Percentiles rank a stretch among this genome's conserved stretches.
Conservation (phyloP, 2,797 vertebrate genomes). For the Enteromius trimaculatus region DNA sequence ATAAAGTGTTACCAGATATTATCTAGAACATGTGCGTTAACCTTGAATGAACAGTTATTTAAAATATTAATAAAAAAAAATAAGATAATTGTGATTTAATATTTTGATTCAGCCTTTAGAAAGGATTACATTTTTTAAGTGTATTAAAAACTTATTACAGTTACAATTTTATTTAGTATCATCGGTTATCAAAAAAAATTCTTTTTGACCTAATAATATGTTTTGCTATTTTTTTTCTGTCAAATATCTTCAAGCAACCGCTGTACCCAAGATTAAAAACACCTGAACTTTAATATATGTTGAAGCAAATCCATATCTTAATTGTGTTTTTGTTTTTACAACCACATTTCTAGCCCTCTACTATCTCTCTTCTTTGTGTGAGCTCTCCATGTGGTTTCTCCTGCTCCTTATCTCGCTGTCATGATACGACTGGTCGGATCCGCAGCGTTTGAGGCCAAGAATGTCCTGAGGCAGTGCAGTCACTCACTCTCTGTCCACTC, state of each 20-base stretch:
- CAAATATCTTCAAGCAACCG: background rate
- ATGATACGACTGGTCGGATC: slow-evolving; percentile 58
- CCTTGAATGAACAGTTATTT: too few species aligned
- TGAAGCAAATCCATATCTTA: background rate
- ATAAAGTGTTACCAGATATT: too few species aligned
- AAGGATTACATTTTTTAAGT: background rate
- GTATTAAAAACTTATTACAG: background rate
- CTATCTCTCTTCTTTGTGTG: slow-evolving; percentile 45
- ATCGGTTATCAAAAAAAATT: background rate
- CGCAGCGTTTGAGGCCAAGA: slow-evolving; percentile 59
- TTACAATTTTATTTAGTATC: background rate
- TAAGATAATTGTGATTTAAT: background rate
- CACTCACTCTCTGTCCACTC: slow-evolving; percentile 62
- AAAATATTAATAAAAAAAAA: background rate
- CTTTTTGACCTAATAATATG: background rate
- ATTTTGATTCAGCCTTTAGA: background rate
- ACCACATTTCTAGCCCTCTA: slow-evolving; percentile 52
- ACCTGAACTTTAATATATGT: background rate
- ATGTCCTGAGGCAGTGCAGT: slow-evolving; percentile 62
- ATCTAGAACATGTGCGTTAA: too few species aligned
- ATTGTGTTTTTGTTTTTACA: background rate
- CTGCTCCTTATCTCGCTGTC: slow-evolving; percentile 60
- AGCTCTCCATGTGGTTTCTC: slow-evolving; percentile 52
- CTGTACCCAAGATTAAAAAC: background rate
- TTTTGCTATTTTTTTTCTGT: background rate